phyloP scores from a whole-genome alignment of 2,888 invertebrate species.

The Oscheius sp. region DNA sequence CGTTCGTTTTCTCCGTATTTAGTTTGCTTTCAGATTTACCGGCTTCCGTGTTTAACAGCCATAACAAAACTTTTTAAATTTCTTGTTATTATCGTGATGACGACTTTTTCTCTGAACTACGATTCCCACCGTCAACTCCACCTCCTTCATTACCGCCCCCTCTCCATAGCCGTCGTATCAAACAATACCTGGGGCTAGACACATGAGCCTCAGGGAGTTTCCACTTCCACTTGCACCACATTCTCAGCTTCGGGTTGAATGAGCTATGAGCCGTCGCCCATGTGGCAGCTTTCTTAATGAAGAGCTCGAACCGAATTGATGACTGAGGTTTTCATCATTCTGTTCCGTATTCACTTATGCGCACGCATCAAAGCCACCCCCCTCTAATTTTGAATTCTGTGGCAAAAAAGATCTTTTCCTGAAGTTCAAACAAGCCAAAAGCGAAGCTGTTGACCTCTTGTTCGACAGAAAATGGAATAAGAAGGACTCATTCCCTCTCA shows the following conservation, averaged over 20 bases:
- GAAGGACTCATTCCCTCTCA: slow-evolving; percentile 26
- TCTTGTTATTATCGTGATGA: slow-evolving; percentile 13
- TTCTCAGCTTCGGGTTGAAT: slow-evolving; percentile 29
- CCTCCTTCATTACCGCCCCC: slow-evolving; percentile 5
- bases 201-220: background rate
- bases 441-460: background rate
- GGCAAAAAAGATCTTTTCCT: background rate
- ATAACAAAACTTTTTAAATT: background rate
- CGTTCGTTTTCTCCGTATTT: too few relatives aligned
- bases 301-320: slow-evolving; percentile 17
- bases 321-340: slow-evolving; percentile 19
- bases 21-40: background rate
- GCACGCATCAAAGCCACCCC: background rate
- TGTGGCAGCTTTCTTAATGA: slow-evolving; percentile 27
- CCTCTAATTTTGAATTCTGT: background rate
- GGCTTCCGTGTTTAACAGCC: background rate
- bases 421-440: background rate
- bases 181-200: slow-evolving; percentile 19
- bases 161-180: background rate
- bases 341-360: slow-evolving; percentile 15
- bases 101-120: slow-evolving; percentile 11
- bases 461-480: background rate
- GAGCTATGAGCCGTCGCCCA: slow-evolving; percentile 26
- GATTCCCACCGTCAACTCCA: background rate
- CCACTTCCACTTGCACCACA: slow-evolving; percentile 21